Evolutionary conservation across 2,888 invertebrate genomes (phyloP), one percentile per base, ranked within the genome.

Genomic region (Biston betularia): DNA sequence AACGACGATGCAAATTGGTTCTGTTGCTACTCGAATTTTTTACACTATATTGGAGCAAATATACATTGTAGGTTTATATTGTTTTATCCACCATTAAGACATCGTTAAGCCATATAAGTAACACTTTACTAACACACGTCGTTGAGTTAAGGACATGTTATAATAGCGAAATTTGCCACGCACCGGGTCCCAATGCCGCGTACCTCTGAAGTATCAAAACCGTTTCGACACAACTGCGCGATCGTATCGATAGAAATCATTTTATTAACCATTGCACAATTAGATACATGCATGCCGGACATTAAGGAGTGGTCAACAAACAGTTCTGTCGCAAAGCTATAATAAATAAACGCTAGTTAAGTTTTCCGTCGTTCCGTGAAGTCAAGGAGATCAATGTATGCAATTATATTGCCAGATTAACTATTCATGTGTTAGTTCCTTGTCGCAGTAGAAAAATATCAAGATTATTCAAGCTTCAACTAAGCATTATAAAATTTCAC

Each of bases 311-410:
- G 86, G 84, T 82, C 80, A 81, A 80, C 79, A 83, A 81, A 82
- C 80, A 75, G 80, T 80, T 82, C 80, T 83, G 80, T 81, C 76
- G 81, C 80, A 81, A 83, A 81, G 70, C 73, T 77, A 76, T 82
- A 84, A 87, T 87, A 86, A 86, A 86, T 84, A 82, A 82, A 78
- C 75, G 82, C 74, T 75, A 74, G 73, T 78, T 76, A 24, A 77
- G 59, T 80, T 80, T 85, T 89, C 89, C 86, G 88, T 81, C 86
- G 86, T 91, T 87, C 89, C 86, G 88, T 76, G 79, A 86, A 85
- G 85, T 88, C 90, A 90, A 92, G 90, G 90, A 90, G 89, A 92
- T 86, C 89, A 85, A 87, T 89, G 81, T 79, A 83, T 87, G 84
- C 81, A 87, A 89, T 89, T 88, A 67, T 49, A 87, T 76, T 66